Percentiles rank a stretch among this genome's conserved stretches.
These are phyloP conservation scores for Epistrophe grossulariae DNA, from an alignment of 2,888 invertebrate genomes.

Conservation along the genomic window DNA sequence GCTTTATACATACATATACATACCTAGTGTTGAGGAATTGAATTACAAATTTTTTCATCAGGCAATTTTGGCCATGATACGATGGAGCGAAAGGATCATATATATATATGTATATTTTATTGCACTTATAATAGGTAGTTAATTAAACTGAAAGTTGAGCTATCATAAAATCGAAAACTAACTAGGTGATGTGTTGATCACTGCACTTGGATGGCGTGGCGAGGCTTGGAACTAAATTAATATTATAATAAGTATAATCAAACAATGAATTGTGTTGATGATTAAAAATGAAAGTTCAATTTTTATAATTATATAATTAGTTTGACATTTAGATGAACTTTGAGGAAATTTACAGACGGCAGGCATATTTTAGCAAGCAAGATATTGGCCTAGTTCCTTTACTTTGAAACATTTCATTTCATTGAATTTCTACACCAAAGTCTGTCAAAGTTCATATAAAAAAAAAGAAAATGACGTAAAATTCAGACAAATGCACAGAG, in stretches of 20 bases:
- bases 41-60: conserved; percentile 63
- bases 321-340: too few relatives aligned
- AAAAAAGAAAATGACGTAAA: too few relatives aligned
- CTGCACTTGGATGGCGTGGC: background rate
- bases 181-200: conserved; percentile 6
- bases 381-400: too few relatives aligned
- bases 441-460: too few relatives aligned
- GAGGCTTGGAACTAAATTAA: background rate
- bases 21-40: conserved; percentile 47
- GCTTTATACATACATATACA: background rate
- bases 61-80: conserved; percentile 31
- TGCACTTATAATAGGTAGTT: background rate
- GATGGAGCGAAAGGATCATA: conserved; percentile 3
- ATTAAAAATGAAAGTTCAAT: background rate
- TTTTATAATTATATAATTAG: too few relatives aligned
- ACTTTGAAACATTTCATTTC: too few relatives aligned
- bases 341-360: too few relatives aligned
- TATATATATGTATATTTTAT: conserved; percentile 9
- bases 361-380: too few relatives aligned
- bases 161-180: background rate
- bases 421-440: too few relatives aligned
- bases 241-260: background rate
- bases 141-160: conserved; percentile 1
- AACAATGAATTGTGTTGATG: background rate
- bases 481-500: too few relatives aligned